These are phyloP conservation scores for Drosophila nikananu DNA, from an alignment of 1,140 invertebrate species.

Conservation along the genomic window DNA sequence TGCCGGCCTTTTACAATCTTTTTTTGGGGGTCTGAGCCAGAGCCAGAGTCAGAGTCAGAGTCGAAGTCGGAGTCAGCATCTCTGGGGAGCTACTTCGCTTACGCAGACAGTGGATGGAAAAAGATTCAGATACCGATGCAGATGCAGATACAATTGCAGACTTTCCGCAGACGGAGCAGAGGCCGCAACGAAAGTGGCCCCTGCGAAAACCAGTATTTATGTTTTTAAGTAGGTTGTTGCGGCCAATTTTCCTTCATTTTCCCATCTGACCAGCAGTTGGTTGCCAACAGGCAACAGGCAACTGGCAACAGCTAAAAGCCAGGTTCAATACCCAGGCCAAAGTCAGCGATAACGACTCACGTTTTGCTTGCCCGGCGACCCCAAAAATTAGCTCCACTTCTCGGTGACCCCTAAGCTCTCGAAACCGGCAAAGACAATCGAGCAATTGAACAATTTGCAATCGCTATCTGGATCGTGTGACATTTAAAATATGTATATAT, in stretches of 20 bases:
- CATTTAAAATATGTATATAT: constrained; percentile 61
- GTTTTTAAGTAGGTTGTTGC: constrained; percentile 68
- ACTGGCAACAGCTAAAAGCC: constrained; percentile 16
- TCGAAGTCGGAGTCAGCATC: background rate
- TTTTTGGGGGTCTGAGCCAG: constrained; percentile 8
- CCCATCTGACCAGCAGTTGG: constrained; percentile 47
- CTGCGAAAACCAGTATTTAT: constrained; percentile 66
- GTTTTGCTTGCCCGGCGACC: constrained; percentile 53
- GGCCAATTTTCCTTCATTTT: constrained; percentile 53
- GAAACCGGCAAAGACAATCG: constrained; percentile 29
- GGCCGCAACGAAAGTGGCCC: constrained; percentile 62
- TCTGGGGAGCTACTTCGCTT: constrained; percentile 51
- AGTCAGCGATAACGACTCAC: constrained; percentile 60
- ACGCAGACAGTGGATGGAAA: constrained; percentile 40
- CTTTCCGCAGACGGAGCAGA: constrained; percentile 33
- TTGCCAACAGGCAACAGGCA: constrained; percentile 28
- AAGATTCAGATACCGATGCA: constrained; percentile 17
- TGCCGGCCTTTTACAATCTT: constrained; percentile 33
- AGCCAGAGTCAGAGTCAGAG: background rate
- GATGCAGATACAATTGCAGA: constrained; percentile 39
- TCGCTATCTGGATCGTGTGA: constrained; percentile 64
- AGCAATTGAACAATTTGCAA: constrained; percentile 50
- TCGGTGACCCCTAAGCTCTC: constrained; percentile 50
- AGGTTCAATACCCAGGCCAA: constrained; percentile 71
- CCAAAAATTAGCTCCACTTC: constrained; percentile 71